A percentile compares a stretch with the other conserved stretches of the same genome.
Evolutionary conservation across 2,113 vertebrate genomes (phyloP).

Genomic region (Eidolon helvum): DNA sequence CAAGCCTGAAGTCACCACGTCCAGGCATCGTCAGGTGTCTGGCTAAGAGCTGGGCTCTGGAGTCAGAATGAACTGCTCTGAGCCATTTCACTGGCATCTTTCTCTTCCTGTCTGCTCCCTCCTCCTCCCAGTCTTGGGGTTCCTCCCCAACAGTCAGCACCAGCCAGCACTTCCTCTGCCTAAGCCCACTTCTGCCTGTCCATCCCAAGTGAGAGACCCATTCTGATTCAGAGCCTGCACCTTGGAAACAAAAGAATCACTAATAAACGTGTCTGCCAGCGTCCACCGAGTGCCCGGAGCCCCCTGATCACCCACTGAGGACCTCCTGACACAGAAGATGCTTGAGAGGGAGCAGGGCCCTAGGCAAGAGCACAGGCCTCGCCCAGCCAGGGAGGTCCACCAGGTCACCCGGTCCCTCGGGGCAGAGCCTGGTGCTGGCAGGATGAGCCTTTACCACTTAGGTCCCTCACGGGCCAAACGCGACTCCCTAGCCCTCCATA

Average conservation of each 20-base stretch:
- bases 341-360: too few relatives aligned
- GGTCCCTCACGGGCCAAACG: fast-evolving
- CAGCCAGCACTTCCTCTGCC: neutral
- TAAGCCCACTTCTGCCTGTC: too few relatives aligned
- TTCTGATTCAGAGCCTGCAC: neutral
- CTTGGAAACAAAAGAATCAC: neutral
- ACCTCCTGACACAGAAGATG: fast-evolving
- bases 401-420: fast-evolving
- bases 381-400: neutral
- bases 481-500: fast-evolving
- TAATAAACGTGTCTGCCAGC: fast-evolving
- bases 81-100: neutral
- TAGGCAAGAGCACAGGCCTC: fast-evolving
- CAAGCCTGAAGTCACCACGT: neutral
- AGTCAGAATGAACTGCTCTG: neutral
- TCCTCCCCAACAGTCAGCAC: neutral
- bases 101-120: neutral
- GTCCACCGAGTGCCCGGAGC: fast-evolving
- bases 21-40: neutral
- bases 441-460: fast-evolving
- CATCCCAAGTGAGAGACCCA: too few relatives aligned
- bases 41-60: neutral
- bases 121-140: neutral
- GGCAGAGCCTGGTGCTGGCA: neutral
- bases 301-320: neutral